Base-by-base conservation (phyloP, 2,888 invertebrate species). In the Lutraria lutraria region DNA sequence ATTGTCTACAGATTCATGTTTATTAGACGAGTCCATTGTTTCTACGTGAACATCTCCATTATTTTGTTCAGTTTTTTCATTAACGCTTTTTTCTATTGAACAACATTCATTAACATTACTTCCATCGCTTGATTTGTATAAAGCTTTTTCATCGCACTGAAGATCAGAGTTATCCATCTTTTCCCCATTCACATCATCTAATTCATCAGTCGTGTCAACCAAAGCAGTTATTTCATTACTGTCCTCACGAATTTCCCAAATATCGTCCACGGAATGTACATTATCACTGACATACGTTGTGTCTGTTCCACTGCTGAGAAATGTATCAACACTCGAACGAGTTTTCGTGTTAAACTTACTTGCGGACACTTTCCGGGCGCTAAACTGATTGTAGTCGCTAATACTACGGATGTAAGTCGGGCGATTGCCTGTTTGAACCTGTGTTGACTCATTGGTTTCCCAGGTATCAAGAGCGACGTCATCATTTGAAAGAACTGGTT, bases 401-500 rank as follows among this genome's bases (percentile, higher is more conserved):
- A 92, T 91, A 63, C 92, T 92, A 15, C 92, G 87, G 4, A 92
- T 81, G 72, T 91, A 92, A 10, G 82, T 86, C 0, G 91, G 90
- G 54, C 83, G 83, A 25, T 80, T 53, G n/a, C 53, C 54, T 54
- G 82, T 54, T 68, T 83, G 84, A 3, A 29, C 21, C 53, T 56
- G 53, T 0, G 25, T 12, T 21, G 34, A 31, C 21, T 81, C 76
- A 56, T 29, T 63, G 4, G 79, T 25, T 21, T 84, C 86, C 85
- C 87, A 81, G 19, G 60, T 25, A n/a, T 81, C 82, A 13, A 83
- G 15, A 16, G 52, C 34, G 10, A 56, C 25, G 15, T 88, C 88
- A 29, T 89, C 89, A n/a, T 53, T 84, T 21, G n/a, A 53, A 25
- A 88, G 72, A 34, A 79, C 79, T 3, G 88, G 84, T 29, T 86